Percentiles rank a stretch among this genome's conserved stretches.
These are phyloP conservation scores for Phataginus tetradactyla DNA, from an alignment of 2,797 vertebrate species.

Conservation along the genomic window DNA sequence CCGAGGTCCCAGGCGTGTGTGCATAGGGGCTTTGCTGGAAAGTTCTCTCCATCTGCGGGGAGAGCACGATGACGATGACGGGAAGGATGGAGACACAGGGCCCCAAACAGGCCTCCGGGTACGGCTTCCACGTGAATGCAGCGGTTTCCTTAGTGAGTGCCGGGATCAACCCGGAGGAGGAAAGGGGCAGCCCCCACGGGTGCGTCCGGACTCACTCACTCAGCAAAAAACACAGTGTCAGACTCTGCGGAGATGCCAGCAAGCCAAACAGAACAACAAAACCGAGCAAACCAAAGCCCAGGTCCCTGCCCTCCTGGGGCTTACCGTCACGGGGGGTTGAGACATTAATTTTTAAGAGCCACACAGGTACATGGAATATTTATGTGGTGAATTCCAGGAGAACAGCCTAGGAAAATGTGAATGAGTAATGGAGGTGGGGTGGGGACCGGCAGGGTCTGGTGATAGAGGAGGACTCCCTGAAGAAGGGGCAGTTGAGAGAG, in stretches of 20 bases:
- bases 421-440: neutral
- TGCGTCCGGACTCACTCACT: neutral
- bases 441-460: neutral
- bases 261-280: neutral
- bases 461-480: neutral
- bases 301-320: neutral
- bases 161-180: neutral
- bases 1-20: neutral
- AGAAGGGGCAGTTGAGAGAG: no score
- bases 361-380: neutral
- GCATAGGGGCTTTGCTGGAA: neutral
- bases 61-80: neutral
- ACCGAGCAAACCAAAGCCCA: no score
- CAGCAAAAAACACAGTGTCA: neutral
- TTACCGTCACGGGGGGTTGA: neutral
- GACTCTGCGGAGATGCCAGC: neutral
- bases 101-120: neutral
- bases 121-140: neutral
- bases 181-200: neutral
- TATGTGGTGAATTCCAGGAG: neutral
- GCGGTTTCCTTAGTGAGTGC: accelerated
- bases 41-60: neutral
- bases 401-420: neutral
- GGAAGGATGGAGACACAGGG: neutral
- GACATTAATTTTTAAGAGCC: neutral